phyloP scores from a whole-genome alignment of 35 echinoderm and acorn worm species.

The Lytechinus variegatus region DNA sequence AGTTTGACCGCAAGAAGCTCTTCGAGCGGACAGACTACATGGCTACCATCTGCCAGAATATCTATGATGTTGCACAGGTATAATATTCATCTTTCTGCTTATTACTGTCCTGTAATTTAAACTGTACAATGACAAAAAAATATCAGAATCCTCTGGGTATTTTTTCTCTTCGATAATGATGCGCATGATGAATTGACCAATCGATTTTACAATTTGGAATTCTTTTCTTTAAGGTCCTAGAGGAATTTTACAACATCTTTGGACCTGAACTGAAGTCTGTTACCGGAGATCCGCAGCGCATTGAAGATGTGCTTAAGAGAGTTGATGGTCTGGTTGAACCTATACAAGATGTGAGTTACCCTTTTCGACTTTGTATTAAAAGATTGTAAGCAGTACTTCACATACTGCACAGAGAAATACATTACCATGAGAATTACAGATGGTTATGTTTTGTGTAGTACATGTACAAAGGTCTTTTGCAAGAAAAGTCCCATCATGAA shows the following conservation, averaged over 20 bases:
- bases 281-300: slow-evolving; percentile 96
- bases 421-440: too few relatives aligned
- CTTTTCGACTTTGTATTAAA: not conserved
- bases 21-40: slow-evolving; percentile 99
- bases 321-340: slow-evolving; percentile 95
- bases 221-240: slow-evolving; percentile 67
- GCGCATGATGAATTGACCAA: too few relatives aligned
- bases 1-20: slow-evolving; percentile 98
- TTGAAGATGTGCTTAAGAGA: slow-evolving; percentile 98
- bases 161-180: too few relatives aligned
- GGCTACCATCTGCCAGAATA: slow-evolving; percentile 98
- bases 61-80: slow-evolving; percentile 98
- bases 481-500: too few relatives aligned
- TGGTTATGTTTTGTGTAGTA: too few relatives aligned
- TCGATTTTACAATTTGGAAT: not conserved
- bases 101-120: too few relatives aligned
- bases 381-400: too few relatives aligned
- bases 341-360: slow-evolving; percentile 81
- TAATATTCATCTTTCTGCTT: not conserved
- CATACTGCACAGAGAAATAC: too few relatives aligned
- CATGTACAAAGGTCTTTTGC: too few relatives aligned
- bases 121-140: too few relatives aligned
- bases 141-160: too few relatives aligned
- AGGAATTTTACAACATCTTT: slow-evolving; percentile 99
- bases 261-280: slow-evolving; percentile 98